Percentiles rank a stretch among this genome's conserved stretches.
phyloP scores from a whole-genome alignment of 64 coral and sea anemone genomes.

The Stichodactyla helianthus region DNA sequence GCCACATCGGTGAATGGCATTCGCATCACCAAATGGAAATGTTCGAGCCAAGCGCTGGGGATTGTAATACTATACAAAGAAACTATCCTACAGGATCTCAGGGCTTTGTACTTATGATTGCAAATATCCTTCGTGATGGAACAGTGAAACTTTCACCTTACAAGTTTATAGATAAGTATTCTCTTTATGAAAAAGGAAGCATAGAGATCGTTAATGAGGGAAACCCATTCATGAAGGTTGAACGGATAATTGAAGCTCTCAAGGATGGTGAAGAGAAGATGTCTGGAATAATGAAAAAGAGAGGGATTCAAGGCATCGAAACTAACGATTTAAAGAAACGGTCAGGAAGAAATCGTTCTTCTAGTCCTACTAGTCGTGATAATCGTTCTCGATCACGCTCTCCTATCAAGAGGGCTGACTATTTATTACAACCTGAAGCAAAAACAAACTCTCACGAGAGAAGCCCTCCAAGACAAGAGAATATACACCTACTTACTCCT shows the following conservation, averaged over 20 bases:
- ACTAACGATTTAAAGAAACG: neutral
- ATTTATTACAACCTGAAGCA: neutral
- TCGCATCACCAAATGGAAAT: slow-evolving; percentile 59
- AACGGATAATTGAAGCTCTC: neutral
- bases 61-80: slow-evolving; percentile 49
- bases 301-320: neutral
- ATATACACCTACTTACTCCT: neutral
- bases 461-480: neutral
- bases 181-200: neutral
- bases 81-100: slow-evolving; percentile 56
- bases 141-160: slow-evolving; percentile 59
- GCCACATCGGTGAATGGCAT: slow-evolving; percentile 88
- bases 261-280: neutral
- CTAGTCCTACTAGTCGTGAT: neutral
- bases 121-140: slow-evolving; percentile 28
- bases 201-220: neutral
- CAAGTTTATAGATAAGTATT: slow-evolving; percentile 22
- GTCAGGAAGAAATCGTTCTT: neutral
- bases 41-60: slow-evolving; percentile 57
- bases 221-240: slow-evolving; percentile 23
- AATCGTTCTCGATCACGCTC: neutral
- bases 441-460: neutral
- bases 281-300: neutral
- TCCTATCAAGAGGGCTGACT: neutral
- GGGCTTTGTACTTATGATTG: slow-evolving; percentile 75